Evolutionary conservation across 1,140 invertebrate genomes (phyloP).

Genomic region (Scylla paramamosain): DNA sequence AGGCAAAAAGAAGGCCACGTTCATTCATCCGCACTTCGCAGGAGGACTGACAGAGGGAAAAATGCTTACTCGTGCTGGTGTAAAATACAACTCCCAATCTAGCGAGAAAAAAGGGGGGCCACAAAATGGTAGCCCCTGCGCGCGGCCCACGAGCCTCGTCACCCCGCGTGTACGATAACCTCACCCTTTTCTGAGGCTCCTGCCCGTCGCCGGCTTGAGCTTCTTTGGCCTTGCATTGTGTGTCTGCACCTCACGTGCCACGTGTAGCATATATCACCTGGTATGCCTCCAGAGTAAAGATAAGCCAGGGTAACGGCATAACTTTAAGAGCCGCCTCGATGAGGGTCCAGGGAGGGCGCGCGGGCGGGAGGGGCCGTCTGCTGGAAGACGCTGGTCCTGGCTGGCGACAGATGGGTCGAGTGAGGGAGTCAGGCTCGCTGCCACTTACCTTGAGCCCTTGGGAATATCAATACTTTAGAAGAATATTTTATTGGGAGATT

Average conservation of each 20-base stretch:
- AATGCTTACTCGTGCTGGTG: background rate
- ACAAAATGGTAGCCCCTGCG: conserved; percentile 71
- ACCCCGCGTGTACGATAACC: conserved; percentile 62
- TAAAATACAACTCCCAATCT: conserved; percentile 53
- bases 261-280: conserved; percentile 5
- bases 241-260: background rate
- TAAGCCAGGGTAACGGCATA: background rate
- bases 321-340: conserved; percentile 4
- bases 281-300: background rate
- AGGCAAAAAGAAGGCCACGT: conserved; percentile 50
- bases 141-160: conserved; percentile 27
- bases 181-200: conserved; percentile 37
- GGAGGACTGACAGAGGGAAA: background rate
- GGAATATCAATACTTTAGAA: background rate
- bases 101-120: conserved; percentile 62
- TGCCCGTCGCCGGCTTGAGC: background rate
- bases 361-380: background rate
- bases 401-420: background rate
- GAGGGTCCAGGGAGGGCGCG: background rate
- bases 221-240: background rate
- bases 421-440: background rate
- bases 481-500: background rate
- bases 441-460: background rate
- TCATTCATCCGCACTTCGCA: conserved; percentile 49
- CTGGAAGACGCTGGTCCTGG: background rate